Evolutionary conservation across 1,140 invertebrate genomes (phyloP).

Genomic region (Saccostrea glomerata): DNA sequence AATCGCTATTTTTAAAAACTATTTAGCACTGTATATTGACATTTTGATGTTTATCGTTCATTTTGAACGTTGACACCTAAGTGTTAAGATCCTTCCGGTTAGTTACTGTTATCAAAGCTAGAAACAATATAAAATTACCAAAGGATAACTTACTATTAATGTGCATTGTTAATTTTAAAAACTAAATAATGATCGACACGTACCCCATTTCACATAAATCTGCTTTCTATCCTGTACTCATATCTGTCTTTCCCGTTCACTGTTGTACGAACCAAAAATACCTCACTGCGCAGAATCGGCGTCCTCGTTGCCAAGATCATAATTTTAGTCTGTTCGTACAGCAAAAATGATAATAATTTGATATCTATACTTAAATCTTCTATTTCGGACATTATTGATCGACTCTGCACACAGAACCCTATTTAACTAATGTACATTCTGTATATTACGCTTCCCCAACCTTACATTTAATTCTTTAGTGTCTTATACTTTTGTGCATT

Average conservation of each 20-base stretch:
- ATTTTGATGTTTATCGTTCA: no score
- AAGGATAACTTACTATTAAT: background rate
- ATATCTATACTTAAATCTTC: background rate
- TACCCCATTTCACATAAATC: background rate
- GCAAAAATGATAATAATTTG: background rate
- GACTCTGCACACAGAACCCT: no score
- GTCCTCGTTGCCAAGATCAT: constrained; percentile 30
- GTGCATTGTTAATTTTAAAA: background rate
- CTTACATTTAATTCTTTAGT: background rate
- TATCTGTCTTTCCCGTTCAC: background rate
- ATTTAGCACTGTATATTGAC: no score
- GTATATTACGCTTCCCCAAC: background rate
- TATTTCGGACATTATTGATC: background rate
- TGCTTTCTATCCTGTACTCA: background rate
- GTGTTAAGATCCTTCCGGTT: background rate
- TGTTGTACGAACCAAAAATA: background rate
- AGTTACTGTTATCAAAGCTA: background rate
- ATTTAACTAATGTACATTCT: background rate
- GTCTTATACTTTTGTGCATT: background rate
- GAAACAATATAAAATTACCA: background rate
- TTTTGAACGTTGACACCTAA: background rate
- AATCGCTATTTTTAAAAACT: no score
- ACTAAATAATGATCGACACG: background rate
- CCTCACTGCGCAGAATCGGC: constrained; percentile 27
- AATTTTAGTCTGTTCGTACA: background rate